These are phyloP conservation scores for Papilio polytes DNA, from an alignment of 1,140 invertebrate genomes.

Conservation along the genomic window DNA sequence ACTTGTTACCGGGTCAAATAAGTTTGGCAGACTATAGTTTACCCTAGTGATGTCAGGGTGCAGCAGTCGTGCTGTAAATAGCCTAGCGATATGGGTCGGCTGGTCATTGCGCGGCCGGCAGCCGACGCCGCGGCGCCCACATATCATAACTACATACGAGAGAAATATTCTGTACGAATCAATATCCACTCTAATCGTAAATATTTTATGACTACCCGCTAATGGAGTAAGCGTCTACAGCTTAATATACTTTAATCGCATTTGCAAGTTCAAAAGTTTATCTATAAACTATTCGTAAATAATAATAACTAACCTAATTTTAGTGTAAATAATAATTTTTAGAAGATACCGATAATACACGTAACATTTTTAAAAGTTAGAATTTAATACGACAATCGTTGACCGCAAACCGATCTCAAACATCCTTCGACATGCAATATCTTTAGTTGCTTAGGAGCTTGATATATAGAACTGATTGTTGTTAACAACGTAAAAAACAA, in stretches of 20 bases:
- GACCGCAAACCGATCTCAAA: slow-evolving; percentile 4
- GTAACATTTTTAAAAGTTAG: background rate
- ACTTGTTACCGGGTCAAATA: background rate
- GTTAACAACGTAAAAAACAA: background rate
- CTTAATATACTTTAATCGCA: background rate
- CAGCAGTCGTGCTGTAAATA: slow-evolving; percentile 25
- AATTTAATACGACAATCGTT: slow-evolving; percentile 13
- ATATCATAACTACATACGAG: slow-evolving; percentile 11
- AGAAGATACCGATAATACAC: too few relatives aligned
- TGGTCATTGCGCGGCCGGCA: background rate
- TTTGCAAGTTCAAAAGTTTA: background rate
- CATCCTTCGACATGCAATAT: slow-evolving; percentile 5
- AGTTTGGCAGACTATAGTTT: background rate
- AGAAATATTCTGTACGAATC: slow-evolving; percentile 5
- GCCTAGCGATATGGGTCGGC: slow-evolving; percentile 27
- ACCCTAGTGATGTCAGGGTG: slow-evolving; percentile 22
- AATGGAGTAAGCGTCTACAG: background rate
- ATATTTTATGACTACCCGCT: slow-evolving; percentile 3
- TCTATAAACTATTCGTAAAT: too few relatives aligned
- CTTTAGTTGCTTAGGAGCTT: background rate
- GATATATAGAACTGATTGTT: background rate
- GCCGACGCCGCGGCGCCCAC: slow-evolving; percentile 25
- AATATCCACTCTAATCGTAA: slow-evolving; percentile 1
- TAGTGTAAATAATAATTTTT: too few relatives aligned
- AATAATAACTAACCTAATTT: too few relatives aligned